phyloP scores from a whole-genome alignment of 2,113 vertebrate genomes.

The Albula goreensis region DNA sequence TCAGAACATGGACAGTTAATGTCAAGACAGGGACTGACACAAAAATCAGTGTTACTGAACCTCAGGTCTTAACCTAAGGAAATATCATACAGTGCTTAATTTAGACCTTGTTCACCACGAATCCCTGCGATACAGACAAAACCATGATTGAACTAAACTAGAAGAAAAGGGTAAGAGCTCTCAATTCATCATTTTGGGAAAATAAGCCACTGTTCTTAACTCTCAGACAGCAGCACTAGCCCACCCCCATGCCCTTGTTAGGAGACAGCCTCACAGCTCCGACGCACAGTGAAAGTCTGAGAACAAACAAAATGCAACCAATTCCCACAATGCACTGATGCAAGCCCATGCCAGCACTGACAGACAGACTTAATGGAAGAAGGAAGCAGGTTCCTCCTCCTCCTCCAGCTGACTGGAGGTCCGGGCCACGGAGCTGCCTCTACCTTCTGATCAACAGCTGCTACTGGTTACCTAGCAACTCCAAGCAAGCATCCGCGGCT shows the following conservation, averaged over 20 bases:
- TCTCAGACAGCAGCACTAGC: neutral
- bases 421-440: slow-evolving; percentile 18
- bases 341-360: neutral
- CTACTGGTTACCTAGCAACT: slow-evolving; percentile 66
- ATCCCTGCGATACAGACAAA: too few species aligned
- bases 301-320: slow-evolving; percentile 4
- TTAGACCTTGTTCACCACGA: too few species aligned
- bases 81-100: too few species aligned
- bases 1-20: neutral
- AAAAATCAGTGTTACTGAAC: neutral
- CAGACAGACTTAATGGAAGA: slow-evolving; percentile 4
- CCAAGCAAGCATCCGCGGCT: slow-evolving; percentile 32
- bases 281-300: neutral
- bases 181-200: neutral
- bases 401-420: neutral
- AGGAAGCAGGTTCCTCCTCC: slow-evolving; percentile 16
- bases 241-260: neutral
- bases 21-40: neutral
- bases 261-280: neutral
- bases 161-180: neutral
- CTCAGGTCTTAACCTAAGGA: neutral
- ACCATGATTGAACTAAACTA: neutral
- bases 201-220: neutral
- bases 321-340: slow-evolving; percentile 16
- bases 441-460: slow-evolving; percentile 49